Percentiles rank a stretch among this genome's conserved stretches.
phyloP scores from a whole-genome alignment of 2,797 vertebrate genomes.

The Lemur catta region DNA sequence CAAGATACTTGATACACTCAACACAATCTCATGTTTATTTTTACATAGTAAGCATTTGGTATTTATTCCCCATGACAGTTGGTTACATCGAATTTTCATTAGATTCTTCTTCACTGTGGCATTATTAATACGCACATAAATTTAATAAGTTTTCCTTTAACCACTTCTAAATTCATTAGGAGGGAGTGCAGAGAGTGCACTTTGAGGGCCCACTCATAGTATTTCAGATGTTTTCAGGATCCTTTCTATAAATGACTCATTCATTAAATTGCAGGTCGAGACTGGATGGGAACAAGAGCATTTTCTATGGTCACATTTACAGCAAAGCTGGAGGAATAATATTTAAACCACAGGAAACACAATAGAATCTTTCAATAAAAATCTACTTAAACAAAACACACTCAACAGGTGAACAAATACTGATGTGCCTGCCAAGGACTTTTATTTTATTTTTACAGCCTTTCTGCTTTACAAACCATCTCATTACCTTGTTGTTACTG shows the following conservation, averaged over 20 bases:
- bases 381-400: slow-evolving; percentile 45
- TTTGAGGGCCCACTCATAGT: not conserved
- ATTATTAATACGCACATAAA: not conserved
- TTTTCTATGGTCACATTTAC: slow-evolving; percentile 57
- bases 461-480: not conserved
- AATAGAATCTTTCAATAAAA: slow-evolving; percentile 65
- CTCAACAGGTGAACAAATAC: slow-evolving; percentile 75
- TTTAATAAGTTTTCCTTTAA: slow-evolving; percentile 1
- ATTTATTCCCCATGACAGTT: not conserved
- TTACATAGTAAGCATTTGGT: not conserved
- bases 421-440: slow-evolving; percentile 45
- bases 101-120: not conserved
- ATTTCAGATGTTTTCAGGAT: not conserved
- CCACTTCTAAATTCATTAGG: slow-evolving; percentile 7
- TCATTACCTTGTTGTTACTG: slow-evolving; percentile 43
- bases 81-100: not conserved
- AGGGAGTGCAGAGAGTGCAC: not conserved
- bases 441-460: not conserved
- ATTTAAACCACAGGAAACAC: not conserved
- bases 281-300: not conserved
- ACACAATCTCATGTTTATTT: not conserved
- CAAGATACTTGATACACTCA: not conserved
- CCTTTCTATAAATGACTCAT: not conserved
- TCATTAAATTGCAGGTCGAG: slow-evolving; percentile 10
- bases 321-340: slow-evolving; percentile 42